Evolutionary conservation across 2,888 invertebrate genomes (phyloP).

Genomic region (Tuta absoluta): DNA sequence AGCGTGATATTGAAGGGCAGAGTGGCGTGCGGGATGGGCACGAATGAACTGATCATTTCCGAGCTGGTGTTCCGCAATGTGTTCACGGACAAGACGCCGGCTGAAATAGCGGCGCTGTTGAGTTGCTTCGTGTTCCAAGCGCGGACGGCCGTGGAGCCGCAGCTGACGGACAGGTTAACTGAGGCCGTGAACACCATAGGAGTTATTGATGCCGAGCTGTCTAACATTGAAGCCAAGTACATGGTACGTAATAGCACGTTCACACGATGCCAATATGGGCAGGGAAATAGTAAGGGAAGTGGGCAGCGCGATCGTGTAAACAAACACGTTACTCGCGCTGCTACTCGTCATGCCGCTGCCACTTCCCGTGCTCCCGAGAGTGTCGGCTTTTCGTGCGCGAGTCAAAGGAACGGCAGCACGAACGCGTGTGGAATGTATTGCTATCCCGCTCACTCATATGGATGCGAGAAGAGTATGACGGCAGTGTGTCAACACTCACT

Average conservation of each 20-base stretch:
- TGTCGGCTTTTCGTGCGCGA: no score
- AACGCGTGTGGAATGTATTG: no score
- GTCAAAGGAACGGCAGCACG: no score
- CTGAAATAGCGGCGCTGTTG: constrained; percentile 96
- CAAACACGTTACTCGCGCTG: no score
- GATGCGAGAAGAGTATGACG: no score
- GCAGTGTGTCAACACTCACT: no score
- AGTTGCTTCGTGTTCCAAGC: constrained; percentile 97
- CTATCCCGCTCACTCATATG: no score
- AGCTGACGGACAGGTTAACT: constrained; percentile 81
- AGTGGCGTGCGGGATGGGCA: constrained; percentile 76
- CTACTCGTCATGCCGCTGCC: no score
- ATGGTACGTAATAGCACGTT: constrained; percentile 65
- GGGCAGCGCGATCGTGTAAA: no score
- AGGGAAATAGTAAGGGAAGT: no score
- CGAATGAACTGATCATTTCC: constrained; percentile 94
- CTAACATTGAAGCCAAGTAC: constrained; percentile 83
- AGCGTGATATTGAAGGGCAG: constrained; percentile 72
- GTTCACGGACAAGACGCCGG: constrained; percentile 90
- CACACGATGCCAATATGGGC: no score
- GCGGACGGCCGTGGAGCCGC: constrained; percentile 83
- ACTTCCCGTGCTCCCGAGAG: no score
- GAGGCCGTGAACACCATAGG: constrained; percentile 86
- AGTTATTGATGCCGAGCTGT: constrained; percentile 85
- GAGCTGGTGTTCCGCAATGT: constrained; percentile 93